Base-by-base conservation (phyloP, 2,113 vertebrate genomes). In the Ahaetulla prasina region DNA sequence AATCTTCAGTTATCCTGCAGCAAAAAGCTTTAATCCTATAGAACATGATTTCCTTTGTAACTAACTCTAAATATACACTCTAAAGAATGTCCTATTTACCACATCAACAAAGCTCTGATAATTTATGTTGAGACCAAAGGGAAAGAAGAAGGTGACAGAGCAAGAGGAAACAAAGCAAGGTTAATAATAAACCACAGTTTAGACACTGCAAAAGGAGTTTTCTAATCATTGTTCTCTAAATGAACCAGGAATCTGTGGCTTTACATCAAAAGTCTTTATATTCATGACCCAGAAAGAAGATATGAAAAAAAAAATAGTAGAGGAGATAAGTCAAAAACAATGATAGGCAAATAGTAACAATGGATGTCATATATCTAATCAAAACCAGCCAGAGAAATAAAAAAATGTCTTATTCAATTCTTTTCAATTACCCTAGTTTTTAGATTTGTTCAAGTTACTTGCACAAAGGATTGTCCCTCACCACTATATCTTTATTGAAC, bases 11-110 rank as follows among this genome's bases (percentile, higher is more conserved):
- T 8, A 93, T n/a, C 22, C 12, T 23, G 27, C n/a, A 89, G 7
- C 0, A 6, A 8, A 23, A 88, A 25, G 20, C 0, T 47, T 84
- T 0, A 0, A 30, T 16, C 25, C 11, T 50, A 22, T 18, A 30
- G n/a, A 89, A 92, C 30, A 23, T 9, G 2, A 52, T n/a, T 43
- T 54, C 30, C 12, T 43, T 63, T 22, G 8, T 27, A 23, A 14
- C 43, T 35, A 85, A 60, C 14, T 85, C 85, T 45, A 35, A 55
- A 49, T 52, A 52, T 60, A 47, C 23, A 52, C 50, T 89, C 12
- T 22, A 43, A 92, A 47, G 45, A 53, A 63, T 86, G 55, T 85
- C 92, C n/a, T 35, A 43, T 86, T 63, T 49, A 85, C 43, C 22
- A 25, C 16, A 3, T n/a, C 54, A 63, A 10, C 9, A 6, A 43